These are phyloP conservation scores for Xanthorhoe spadicearia DNA, from an alignment of 2,888 invertebrate species.

Conservation along the genomic window DNA sequence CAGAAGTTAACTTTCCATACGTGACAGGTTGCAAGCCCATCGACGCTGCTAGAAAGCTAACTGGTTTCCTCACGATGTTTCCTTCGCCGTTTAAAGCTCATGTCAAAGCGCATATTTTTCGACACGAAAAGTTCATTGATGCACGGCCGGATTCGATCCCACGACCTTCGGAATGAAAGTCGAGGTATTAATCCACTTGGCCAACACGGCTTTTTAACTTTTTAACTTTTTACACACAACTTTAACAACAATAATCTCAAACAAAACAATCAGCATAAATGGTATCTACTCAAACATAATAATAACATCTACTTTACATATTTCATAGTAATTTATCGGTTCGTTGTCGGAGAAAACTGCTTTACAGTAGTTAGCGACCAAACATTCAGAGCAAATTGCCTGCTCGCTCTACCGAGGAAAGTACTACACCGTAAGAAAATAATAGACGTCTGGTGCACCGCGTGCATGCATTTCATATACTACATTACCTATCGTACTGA, in stretches of 20 bases:
- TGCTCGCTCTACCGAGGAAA: constrained; percentile 71
- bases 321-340: constrained; percentile 59
- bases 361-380: constrained; percentile 56
- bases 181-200: too few species aligned
- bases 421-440: constrained; percentile 62
- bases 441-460: constrained; percentile 52
- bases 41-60: too few species aligned
- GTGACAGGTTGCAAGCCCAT: too few species aligned
- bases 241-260: constrained; percentile 26
- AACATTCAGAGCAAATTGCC: constrained; percentile 69
- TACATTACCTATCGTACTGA: constrained; percentile 31
- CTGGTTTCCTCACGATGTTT: too few species aligned
- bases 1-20: too few species aligned
- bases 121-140: too few species aligned
- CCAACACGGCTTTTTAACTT: too few species aligned
- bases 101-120: too few species aligned
- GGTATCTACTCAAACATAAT: constrained; percentile 38
- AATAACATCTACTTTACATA: constrained; percentile 48
- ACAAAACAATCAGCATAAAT: constrained; percentile 28
- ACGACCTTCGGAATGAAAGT: too few species aligned
- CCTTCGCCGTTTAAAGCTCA: too few species aligned
- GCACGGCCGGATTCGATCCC: too few species aligned
- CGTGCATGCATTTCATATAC: constrained; percentile 45
- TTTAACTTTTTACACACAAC: too few species aligned
- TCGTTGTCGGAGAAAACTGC: constrained; percentile 65